Conservation (phyloP, 23 tunicate genomes). For the Trididemnum clinides region DNA sequence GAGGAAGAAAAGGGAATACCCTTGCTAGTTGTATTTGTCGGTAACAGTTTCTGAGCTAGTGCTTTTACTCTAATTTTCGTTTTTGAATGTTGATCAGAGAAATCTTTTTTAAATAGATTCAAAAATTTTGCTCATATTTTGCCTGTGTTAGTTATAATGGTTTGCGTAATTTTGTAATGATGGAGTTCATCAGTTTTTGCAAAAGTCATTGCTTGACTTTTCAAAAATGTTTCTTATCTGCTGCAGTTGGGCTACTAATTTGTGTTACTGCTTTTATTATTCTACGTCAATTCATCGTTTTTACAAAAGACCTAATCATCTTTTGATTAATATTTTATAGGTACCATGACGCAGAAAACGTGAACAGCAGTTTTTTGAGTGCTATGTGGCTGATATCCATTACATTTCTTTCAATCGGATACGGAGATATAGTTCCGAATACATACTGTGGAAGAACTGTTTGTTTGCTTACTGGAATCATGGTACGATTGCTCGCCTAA, state of each 20-base stretch:
- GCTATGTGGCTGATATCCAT: slow-evolving; percentile 99
- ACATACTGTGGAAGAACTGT: slow-evolving; percentile 95
- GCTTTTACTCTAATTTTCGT: too few species aligned
- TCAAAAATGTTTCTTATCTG: not conserved
- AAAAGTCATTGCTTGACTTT: not conserved
- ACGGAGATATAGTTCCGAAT: slow-evolving; percentile 98
- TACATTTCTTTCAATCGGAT: slow-evolving; percentile 96
- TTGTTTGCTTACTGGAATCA: slow-evolving; percentile 93
- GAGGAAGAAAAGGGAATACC: too few species aligned
- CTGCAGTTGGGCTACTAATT: not conserved
- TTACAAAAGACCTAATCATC: not conserved
- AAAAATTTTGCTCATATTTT: too few species aligned
- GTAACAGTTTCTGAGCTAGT: too few species aligned
- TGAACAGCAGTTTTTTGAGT: slow-evolving; percentile 83
- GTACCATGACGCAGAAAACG: slow-evolving; percentile 88
- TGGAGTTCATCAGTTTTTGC: too few species aligned
- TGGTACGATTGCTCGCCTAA: too few species aligned
- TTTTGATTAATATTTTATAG: slow-evolving; percentile 36
- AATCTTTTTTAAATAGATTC: too few species aligned
- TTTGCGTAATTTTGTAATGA: too few species aligned
- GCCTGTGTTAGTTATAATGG: too few species aligned
- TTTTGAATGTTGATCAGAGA: too few species aligned
- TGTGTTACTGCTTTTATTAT: not conserved
- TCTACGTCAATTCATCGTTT: not conserved
- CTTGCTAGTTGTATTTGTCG: too few species aligned